A percentile compares a stretch with the other conserved stretches of the same genome.
Evolutionary conservation across 2,113 vertebrate species (phyloP).

Genomic region (Bos taurus): ARS-UCD2.0 NC_037336.1:11500001-11500500

Average conservation of each 20-base stretch:
- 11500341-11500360: background rate
- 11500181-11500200: background rate
- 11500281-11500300: background rate
- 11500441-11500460: rapidly evolving
- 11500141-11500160: background rate
- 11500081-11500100: background rate
- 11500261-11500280: background rate
- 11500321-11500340: background rate
- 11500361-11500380: too few species aligned
- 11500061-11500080: background rate
- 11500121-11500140: background rate
- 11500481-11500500: rapidly evolving
- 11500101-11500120: rapidly evolving
- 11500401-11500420: background rate
- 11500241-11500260: background rate
- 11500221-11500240: background rate
- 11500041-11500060: background rate
- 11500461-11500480: background rate
- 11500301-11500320: background rate
- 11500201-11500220: background rate
- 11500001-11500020: background rate
- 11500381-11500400: background rate
- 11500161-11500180: background rate
- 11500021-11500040: background rate
- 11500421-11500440: background rate